Conservation (phyloP, 2,797 vertebrate genomes). For the Acanthiza pusilla region DNA sequence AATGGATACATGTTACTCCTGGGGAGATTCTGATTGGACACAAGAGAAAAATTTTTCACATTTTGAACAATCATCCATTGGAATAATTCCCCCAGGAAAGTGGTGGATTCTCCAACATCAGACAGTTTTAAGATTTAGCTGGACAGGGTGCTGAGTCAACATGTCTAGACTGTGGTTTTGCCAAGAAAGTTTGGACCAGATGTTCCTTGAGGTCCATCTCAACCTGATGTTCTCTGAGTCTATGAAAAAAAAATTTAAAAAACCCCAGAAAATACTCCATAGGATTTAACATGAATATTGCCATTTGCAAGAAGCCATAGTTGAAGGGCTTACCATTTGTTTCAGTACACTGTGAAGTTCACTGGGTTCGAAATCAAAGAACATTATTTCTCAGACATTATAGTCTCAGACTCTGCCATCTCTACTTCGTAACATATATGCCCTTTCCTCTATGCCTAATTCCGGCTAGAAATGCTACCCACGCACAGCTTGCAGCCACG, state of each 20-base stretch:
- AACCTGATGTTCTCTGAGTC: not conserved
- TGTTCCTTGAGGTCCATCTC: not conserved
- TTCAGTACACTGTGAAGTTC: not conserved
- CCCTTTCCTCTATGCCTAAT: not conserved
- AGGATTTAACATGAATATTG: not conserved
- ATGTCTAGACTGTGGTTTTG: not conserved
- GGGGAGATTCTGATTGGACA: not conserved
- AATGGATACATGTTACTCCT: not conserved
- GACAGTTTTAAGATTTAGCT: not conserved
- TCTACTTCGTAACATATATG: not conserved
- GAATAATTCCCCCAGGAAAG: not conserved
- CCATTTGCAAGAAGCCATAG: not conserved
- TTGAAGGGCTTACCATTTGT: not conserved
- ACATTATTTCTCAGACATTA: not conserved
- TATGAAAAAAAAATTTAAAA: not conserved
- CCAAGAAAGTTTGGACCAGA: not conserved
- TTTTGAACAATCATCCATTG: not conserved
- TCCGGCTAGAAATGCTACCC: not conserved
- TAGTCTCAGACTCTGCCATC: not conserved
- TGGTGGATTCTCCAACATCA: not conserved
- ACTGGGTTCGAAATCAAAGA: not conserved
- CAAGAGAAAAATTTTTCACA: not conserved
- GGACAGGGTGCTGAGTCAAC: not conserved
- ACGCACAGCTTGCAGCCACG: fast-evolving
- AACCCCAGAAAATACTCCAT: not conserved